Base-by-base conservation (phyloP, 2,113 vertebrate genomes). In the Callionymus lyra region DNA sequence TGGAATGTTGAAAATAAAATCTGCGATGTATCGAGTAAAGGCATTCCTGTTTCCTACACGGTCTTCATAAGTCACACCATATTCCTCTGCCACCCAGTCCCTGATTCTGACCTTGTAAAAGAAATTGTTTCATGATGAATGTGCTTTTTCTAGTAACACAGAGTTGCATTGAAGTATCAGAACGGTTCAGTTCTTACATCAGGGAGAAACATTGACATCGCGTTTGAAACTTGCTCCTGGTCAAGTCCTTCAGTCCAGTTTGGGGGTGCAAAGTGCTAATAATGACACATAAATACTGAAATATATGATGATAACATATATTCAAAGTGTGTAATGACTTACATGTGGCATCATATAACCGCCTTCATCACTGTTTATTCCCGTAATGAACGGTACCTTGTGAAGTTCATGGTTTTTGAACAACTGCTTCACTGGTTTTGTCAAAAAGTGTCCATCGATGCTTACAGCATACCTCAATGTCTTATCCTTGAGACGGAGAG, bases 181-280 rank as follows among this genome's bases (percentile, higher is more conserved):
- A n/a, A 12, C 13, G 12, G 16, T 19, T 12, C 31, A 1, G 31
- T 9, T 53, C 82, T 82, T 74, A 86, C 84, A 55, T 77, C 33
- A 21, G 59, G 11, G 14, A n/a, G 38, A 10, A 81, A 41, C 0
- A 16, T 1, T 1, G 21, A 47, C 5, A 84, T 0, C 0, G 16
- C 0, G 17, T 53, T 21, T 3, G 36, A 0, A 1, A 66, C 1
- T 0, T 48, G n/a, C 18, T 84, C 79, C 36, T 41, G 50, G 55
- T 82, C 75, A 8, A 86, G 33, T 44, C 86, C 86, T 41, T 84
- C 70, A 6, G 38, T 70, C 86, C 86, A 88, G 63, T 76, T 81
- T 44, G 60, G 48, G 18, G 64, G 63, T 34, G 9, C 9, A 9
- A 83, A 9, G 38, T 15, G 17, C 83, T 86, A 10, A 13, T 27